Percentiles rank a stretch among this genome's conserved stretches.
Conservation (phyloP, 1,140 invertebrate species). For the Drosophila oshimai region DNA sequence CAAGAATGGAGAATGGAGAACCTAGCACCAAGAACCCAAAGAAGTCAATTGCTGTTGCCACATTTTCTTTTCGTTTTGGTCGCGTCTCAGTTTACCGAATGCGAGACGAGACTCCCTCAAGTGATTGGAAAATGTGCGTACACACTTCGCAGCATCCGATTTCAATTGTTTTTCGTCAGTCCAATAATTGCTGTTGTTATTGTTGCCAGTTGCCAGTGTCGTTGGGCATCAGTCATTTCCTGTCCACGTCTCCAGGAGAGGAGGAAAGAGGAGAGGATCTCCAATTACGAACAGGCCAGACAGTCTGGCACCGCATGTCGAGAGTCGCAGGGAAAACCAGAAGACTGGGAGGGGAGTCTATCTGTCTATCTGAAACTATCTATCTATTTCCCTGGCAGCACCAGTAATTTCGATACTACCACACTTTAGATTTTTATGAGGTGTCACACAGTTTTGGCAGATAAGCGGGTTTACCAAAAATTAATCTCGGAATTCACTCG, state of each 20-base stretch:
- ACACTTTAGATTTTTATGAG: too few species aligned
- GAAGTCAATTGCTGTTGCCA: constrained; percentile 33
- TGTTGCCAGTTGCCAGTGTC: constrained; percentile 18
- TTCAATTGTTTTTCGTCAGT: constrained; percentile 36
- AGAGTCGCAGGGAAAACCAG: background rate
- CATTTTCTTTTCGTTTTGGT: constrained; percentile 69
- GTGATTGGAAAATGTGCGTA: constrained; percentile 43
- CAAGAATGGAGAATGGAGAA: too few species aligned
- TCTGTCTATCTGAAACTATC: background rate
- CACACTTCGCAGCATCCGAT: constrained; percentile 41
- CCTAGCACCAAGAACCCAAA: too few species aligned
- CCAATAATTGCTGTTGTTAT: constrained; percentile 45
- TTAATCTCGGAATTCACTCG: too few species aligned
- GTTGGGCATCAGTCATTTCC: constrained; percentile 63
- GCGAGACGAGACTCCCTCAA: constrained; percentile 12
- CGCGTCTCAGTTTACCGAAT: constrained; percentile 54
- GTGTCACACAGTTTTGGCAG: too few species aligned
- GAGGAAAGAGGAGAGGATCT: constrained; percentile 7
- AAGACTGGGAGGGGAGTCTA: background rate
- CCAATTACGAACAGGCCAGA: constrained; percentile 60
- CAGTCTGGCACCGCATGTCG: constrained; percentile 71
- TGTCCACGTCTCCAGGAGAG: constrained; percentile 11
- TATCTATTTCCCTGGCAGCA: background rate
- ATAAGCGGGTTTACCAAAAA: too few species aligned
- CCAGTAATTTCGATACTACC: background rate